A percentile compares a stretch with the other conserved stretches of the same genome.
Evolutionary conservation across 2,888 invertebrate genomes (phyloP).

Genomic region (Capitulum mitella): DNA sequence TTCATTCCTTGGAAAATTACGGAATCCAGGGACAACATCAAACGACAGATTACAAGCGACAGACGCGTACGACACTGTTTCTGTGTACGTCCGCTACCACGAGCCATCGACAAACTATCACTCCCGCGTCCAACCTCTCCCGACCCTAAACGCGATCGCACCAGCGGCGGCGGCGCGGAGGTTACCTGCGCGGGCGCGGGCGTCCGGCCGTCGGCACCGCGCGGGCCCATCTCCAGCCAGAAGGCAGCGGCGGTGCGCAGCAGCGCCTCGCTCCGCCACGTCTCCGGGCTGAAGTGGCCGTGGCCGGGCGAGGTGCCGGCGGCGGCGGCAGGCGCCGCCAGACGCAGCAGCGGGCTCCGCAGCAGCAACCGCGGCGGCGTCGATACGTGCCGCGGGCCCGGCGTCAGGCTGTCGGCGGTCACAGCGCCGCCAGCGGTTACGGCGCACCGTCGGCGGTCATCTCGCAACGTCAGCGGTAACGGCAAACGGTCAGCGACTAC

Average conservation of each 20-base stretch:
- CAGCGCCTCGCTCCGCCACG: constrained; percentile 7
- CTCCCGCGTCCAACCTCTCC: too few species aligned
- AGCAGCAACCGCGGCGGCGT: constrained; percentile 31
- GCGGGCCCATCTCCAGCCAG: constrained; percentile 11
- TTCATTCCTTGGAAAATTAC: too few species aligned
- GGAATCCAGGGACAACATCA: too few species aligned
- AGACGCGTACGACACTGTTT: too few species aligned
- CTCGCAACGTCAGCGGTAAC: too few species aligned
- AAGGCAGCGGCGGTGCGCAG: constrained; percentile 9
- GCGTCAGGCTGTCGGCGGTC: too few species aligned
- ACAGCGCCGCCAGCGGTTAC: too few species aligned
- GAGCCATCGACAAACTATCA: too few species aligned
- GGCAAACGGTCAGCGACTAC: too few species aligned
- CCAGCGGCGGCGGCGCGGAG: background rate
- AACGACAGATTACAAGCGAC: too few species aligned
- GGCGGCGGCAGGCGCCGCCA: constrained; percentile 7
- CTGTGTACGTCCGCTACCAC: too few species aligned
- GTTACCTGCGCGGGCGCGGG: background rate
- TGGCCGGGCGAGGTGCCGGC: constrained; percentile 30
- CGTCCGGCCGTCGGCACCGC: background rate
- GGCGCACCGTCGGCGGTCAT: background rate
- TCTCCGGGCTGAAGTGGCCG: background rate
- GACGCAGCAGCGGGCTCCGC: constrained; percentile 30
- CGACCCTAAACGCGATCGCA: too few species aligned
- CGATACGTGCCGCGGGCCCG: background rate